Conservation (phyloP, 2,113 vertebrate species). For the Sinosuthora webbiana region DNA sequence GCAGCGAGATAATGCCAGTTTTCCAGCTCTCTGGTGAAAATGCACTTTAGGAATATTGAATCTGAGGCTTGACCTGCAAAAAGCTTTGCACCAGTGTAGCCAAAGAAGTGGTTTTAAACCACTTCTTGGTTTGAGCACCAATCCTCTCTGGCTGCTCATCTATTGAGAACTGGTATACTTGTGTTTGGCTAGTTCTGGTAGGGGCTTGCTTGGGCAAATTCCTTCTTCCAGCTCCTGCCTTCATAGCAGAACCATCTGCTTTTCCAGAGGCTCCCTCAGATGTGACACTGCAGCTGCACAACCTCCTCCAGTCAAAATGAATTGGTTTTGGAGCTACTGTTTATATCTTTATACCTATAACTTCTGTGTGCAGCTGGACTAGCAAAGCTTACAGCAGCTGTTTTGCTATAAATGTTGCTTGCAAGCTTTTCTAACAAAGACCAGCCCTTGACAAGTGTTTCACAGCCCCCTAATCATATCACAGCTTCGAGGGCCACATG, state of each 20-base stretch:
- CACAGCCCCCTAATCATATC: neutral
- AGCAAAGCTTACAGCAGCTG: neutral
- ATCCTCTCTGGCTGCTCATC: neutral
- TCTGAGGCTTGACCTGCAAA: neutral
- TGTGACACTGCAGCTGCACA: neutral
- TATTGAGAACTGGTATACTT: neutral
- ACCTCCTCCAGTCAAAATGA: neutral
- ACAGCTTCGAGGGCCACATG: neutral
- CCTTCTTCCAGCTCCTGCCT: neutral
- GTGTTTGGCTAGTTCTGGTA: neutral
- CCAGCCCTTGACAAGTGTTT: neutral
- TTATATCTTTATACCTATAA: neutral
- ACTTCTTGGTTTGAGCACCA: neutral
- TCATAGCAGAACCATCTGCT: neutral
- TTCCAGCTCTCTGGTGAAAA: neutral
- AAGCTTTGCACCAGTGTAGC: neutral
- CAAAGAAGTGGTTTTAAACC: neutral
- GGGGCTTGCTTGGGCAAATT: neutral
- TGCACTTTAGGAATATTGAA: neutral
- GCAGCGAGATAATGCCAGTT: neutral
- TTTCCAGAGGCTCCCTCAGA: neutral
- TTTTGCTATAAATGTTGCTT: neutral
- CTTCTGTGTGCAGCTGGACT: neutral
- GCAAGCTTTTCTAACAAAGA: neutral
- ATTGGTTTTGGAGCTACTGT: neutral